A percentile compares a stretch with the other conserved stretches of the same genome.
Evolutionary conservation across 2,888 invertebrate genomes (phyloP).

Genomic region (Artemia sp.): DNA sequence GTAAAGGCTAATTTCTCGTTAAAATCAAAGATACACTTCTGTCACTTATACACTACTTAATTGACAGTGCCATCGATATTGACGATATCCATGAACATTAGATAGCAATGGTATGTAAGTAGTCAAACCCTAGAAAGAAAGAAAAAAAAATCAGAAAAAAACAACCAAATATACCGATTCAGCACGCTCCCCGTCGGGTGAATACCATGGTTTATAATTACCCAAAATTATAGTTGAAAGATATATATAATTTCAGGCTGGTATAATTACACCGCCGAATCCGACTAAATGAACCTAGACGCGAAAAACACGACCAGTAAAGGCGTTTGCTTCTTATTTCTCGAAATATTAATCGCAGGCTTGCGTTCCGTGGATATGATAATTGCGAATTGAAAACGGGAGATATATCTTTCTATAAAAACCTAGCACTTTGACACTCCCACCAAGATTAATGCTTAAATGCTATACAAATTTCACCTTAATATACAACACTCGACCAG

Average conservation of each 20-base stretch:
- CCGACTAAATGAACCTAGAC: slow-evolving; percentile 7
- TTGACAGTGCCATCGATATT: too few species aligned
- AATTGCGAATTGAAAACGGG: slow-evolving; percentile 12
- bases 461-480: slow-evolving; percentile 7
- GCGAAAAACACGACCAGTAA: slow-evolving; percentile 12
- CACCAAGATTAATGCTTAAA: slow-evolving; percentile 1
- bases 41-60: too few species aligned
- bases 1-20: too few species aligned
- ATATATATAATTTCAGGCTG: slow-evolving; percentile 8
- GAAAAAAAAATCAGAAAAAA: too few species aligned
- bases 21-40: too few species aligned
- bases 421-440: slow-evolving; percentile 7
- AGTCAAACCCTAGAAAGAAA: too few species aligned
- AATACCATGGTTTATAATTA: background rate
- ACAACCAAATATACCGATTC: too few species aligned
- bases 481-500: background rate
- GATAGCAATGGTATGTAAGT: too few species aligned
- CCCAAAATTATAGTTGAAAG: slow-evolving; percentile 12
- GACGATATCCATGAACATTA: too few species aligned
- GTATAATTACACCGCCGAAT: slow-evolving; percentile 12
- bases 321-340: slow-evolving; percentile 15
- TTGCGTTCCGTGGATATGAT: slow-evolving; percentile 11
- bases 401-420: slow-evolving; percentile 4
- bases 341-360: slow-evolving; percentile 10
- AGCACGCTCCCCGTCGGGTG: too few species aligned